Conservation (phyloP, 1,140 invertebrate species). For the Nephotettix cincticeps region DNA sequence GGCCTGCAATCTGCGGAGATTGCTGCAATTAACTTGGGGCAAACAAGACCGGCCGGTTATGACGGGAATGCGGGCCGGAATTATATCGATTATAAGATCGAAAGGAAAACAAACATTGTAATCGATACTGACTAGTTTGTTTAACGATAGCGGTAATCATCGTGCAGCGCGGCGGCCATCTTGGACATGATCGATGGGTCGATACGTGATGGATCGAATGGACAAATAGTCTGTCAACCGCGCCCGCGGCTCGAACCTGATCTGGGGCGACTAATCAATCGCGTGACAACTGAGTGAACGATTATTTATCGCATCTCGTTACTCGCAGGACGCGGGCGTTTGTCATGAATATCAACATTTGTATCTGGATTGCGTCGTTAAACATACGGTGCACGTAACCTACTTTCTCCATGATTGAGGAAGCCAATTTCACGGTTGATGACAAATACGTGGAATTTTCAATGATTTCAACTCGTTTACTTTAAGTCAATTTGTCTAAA, state of each 20-base stretch:
- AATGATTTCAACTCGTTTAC: no score
- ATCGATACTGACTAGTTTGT: conserved; percentile 1
- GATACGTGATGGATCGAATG: neutral
- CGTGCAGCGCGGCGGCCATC: neutral
- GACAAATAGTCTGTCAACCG: neutral
- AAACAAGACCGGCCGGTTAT: no score
- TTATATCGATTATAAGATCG: conserved; percentile 5
- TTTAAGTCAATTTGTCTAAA: no score
- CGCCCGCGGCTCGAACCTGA: neutral
- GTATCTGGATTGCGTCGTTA: no score
- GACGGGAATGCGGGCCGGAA: neutral
- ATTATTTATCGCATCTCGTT: no score
- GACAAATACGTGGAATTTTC: no score
- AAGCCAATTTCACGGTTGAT: no score
- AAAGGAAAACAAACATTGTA: conserved; percentile 2
- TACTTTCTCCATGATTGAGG: no score
- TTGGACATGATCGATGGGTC: conserved; percentile 3
- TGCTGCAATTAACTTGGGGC: neutral
- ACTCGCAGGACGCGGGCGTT: no score
- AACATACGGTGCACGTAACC: no score
- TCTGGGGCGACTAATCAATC: neutral
- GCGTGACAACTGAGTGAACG: no score
- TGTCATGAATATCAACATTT: no score
- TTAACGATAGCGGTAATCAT: neutral
- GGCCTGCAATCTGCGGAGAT: neutral